A percentile compares a stretch with the other conserved stretches of the same genome.
Evolutionary conservation across 2,113 vertebrate genomes (phyloP).

Genomic region (Anolis sagrei): DNA sequence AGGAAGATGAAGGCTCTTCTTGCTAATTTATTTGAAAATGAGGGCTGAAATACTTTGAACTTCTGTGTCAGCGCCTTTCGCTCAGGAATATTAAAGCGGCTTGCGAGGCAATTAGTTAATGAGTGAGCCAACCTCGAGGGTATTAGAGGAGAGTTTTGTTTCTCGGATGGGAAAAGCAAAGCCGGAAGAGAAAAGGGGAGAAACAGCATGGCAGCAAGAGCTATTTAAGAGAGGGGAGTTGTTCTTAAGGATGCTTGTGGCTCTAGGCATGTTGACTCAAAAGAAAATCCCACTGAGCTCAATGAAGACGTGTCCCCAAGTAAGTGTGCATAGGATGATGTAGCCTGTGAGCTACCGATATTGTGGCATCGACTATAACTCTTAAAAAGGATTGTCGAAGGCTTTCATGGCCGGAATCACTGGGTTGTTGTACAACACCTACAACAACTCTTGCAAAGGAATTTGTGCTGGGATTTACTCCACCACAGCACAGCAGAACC

Average conservation of each 20-base stretch:
- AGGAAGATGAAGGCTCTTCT: slow-evolving; percentile 14
- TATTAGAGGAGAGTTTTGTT: not conserved
- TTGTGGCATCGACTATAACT: not conserved
- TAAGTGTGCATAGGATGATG: not conserved
- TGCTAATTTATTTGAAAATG: slow-evolving; percentile 25
- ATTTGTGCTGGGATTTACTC: not conserved
- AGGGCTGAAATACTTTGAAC: slow-evolving; percentile 5
- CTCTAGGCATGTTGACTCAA: not conserved
- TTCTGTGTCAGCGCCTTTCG: not conserved
- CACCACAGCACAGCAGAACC: not conserved
- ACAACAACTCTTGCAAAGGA: too few species aligned
- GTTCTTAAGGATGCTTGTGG: not conserved
- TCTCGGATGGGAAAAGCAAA: not conserved
- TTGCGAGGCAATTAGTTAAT: slow-evolving; percentile 34
- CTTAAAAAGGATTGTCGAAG: too few species aligned
- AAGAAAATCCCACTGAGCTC: not conserved
- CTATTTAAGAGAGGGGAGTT: not conserved
- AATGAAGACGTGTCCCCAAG: too few species aligned
- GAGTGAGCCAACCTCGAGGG: slow-evolving; percentile 10
- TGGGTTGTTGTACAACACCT: too few species aligned
- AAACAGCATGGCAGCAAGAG: not conserved
- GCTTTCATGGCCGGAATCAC: too few species aligned
- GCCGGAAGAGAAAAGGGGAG: not conserved
- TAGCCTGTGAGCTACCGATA: not conserved
- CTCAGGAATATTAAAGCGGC: slow-evolving; percentile 29